Conservation (phyloP, 2,888 invertebrate genomes). For the Lasioglossum pauxillum region DNA sequence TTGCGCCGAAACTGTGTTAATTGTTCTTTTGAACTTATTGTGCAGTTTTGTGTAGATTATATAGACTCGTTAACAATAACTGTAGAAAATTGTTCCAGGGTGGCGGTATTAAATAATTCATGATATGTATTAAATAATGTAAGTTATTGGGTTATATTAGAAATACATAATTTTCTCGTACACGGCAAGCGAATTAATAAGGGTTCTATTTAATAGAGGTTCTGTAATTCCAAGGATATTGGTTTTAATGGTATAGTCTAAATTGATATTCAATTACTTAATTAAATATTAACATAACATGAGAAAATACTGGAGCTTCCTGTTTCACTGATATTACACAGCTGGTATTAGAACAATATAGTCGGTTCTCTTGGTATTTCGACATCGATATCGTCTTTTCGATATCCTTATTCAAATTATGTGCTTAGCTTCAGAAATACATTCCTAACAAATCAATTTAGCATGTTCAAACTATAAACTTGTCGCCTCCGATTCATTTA, state of each 20-base stretch:
- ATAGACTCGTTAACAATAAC: too few relatives aligned
- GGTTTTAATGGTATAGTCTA: neutral
- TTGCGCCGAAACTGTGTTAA: neutral
- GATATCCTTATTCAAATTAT: neutral
- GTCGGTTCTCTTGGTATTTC: neutral
- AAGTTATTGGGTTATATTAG: neutral
- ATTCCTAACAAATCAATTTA: neutral
- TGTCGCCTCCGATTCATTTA: neutral
- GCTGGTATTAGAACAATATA: neutral
- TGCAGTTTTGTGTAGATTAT: neutral
- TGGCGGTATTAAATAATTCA: neutral
- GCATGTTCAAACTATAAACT: neutral
- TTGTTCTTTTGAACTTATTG: neutral
- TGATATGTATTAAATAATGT: neutral
- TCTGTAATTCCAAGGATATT: neutral
- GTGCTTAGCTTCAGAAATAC: neutral
- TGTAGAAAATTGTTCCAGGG: neutral
- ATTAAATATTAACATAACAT: neutral
- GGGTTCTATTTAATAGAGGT: neutral
- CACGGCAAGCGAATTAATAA: neutral
- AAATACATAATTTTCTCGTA: neutral
- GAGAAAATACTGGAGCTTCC: neutral
- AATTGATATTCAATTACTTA: neutral
- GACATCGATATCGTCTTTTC: neutral
- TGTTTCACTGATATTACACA: neutral